Base-by-base conservation (phyloP, 2,113 vertebrate genomes). In the Onychostoma macrolepis region DNA sequence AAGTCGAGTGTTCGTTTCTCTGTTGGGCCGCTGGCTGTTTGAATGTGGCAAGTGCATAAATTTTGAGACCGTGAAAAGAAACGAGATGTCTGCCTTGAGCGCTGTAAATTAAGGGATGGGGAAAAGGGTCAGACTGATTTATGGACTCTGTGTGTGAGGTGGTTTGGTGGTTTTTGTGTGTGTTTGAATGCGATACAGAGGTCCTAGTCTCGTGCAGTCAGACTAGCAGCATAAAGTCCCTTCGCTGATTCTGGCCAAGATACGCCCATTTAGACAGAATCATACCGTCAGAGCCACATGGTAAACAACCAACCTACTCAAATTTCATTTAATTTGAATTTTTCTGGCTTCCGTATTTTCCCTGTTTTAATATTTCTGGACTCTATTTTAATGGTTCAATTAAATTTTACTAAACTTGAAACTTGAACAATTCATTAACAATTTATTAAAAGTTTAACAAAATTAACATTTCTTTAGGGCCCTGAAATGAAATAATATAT, bases 61-160 rank as follows among this genome's bases (percentile, higher is more conserved):
- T 95, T 94, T 91, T 58, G 56, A 78, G 88, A 41, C 13, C 80
- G 65, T 89, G 91, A 89, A 53, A 87, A 67, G 65, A 48, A 67
- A 33, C 36, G 72, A 85, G 86, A 75, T 89, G 90, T 92, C 90
- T 90, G 88, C 90, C 91, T 90, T 92, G 91, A 93, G 89, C 88
- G 89, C 89, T 89, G 92, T 93, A 92, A 94, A 94, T 92, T 90
- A 88, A 92, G 89, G 86, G 82, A 93, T 90, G 92, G 92, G 92
- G 91, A 84, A 89, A 92, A 91, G 92, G 92, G 92, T 92, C 87
- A 90, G 87, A 74, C 91, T 92, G 92, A 95, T 94, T 95, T 94
- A 94, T 92, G 91, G 89, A 92, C 86, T 90, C 71, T 28, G 7
- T 71, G 43, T 71, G 56, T 76, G 53, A 11, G 53, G 78, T 15